Evolutionary conservation across 2,888 invertebrate genomes (phyloP), one percentile per base, ranked within the genome.

Genomic region (Zhengitettix transpicula): DNA sequence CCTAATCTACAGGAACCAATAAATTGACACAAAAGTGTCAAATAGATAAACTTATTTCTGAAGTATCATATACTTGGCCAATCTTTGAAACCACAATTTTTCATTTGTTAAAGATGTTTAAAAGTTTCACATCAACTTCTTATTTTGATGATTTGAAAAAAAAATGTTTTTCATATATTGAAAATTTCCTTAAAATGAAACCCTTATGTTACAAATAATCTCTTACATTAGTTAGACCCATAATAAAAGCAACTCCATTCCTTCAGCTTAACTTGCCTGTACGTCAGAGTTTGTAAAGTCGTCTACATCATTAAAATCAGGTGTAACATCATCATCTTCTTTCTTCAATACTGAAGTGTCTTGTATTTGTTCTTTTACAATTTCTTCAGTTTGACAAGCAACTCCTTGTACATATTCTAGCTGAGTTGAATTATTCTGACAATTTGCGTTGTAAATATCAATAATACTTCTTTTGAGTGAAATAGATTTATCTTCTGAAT

Each of bases 371-470:
- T 17, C 40, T 14, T 52, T 55, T n/a, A 42, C 15, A 58, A 55
- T 44, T 54, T 63, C 58, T 28, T 64, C 65, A 11, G 66, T 65
- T 58, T 67, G 66, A 58, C 64, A 64, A 16, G 61, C 63, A 40
- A 63, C 60, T 52, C 64, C 64, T 10, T 58, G 60, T 42, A 62
- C 62, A 53, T 60, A 60, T 52, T 65, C 60, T 40, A 58, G 41
- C 52, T 60, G 59, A 56, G 44, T 60, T 40, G 60, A 63, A 44
- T 60, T 57, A 42, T 61, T 63, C n/a, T 58, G 59, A 53, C 56
- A 61, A 47, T 61, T 61, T 42, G 56, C 52, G 42, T 58, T 52
- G 42, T 65, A 63, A 59, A 60, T 57, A 10, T 62, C 58, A 42
- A 61, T 59, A 56, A 67, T 64, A 52, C 63, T 62, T 56, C 59